These are phyloP conservation scores for Cladopsammia gracilis DNA, from an alignment of 64 coral and sea anemone species.

Conservation along the genomic window DNA sequence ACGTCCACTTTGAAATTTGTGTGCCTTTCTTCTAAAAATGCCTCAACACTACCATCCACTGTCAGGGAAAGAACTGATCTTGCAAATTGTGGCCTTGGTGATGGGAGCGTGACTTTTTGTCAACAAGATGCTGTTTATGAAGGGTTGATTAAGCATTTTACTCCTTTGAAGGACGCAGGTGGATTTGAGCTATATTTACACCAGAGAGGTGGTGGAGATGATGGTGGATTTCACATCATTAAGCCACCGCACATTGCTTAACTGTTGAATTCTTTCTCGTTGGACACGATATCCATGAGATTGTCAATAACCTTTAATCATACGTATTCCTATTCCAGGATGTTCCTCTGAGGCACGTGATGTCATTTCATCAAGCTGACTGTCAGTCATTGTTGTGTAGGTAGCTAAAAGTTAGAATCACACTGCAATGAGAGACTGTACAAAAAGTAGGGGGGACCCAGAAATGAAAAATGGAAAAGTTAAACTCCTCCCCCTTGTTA, in stretches of 20 bases:
- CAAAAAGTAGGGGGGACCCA: no score
- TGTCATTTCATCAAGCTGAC: conserved; percentile 28
- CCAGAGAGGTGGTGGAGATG: conserved; percentile 57
- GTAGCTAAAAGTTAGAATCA: conserved; percentile 13
- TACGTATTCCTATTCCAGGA: conserved; percentile 39
- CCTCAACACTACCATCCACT: conserved; percentile 11
- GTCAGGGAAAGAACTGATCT: conserved; percentile 37
- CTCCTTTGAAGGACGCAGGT: conserved; percentile 31
- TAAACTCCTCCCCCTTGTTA: no score
- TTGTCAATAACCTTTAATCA: conserved; percentile 40
- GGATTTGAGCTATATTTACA: conserved; percentile 43
- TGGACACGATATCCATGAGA: conserved; percentile 40
- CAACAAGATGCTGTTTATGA: background rate
- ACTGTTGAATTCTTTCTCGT: conserved; percentile 12
- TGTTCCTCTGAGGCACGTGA: conserved; percentile 10
- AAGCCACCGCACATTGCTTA: conserved; percentile 46
- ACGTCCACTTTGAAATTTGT: conserved; percentile 35
- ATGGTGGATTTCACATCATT: conserved; percentile 51
- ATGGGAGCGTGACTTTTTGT: background rate
- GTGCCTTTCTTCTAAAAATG: conserved; percentile 16
- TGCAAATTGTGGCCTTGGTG: conserved; percentile 30
- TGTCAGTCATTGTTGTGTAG: conserved; percentile 39
- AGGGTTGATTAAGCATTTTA: background rate
- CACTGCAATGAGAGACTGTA: background rate
- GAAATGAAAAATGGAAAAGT: no score